Conservation (phyloP, 2,888 invertebrate genomes). For the Platycnemis pennipes region DNA sequence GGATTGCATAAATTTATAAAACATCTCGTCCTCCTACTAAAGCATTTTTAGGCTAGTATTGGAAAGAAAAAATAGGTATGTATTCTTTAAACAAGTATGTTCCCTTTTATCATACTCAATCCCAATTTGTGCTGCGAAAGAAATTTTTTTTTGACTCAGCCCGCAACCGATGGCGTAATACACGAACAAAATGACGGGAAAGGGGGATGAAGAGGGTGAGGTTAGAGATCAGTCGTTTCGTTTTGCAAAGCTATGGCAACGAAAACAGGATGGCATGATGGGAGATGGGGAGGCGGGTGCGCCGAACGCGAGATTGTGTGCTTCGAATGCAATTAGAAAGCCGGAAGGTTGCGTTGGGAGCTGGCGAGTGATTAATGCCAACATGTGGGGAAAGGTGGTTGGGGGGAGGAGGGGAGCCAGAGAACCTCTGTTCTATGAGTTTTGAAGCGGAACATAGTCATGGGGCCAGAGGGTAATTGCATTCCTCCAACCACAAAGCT, state of each 20-base stretch:
- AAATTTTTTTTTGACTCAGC: neutral
- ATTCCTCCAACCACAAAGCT: constrained; percentile 63
- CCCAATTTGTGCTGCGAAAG: too few species aligned
- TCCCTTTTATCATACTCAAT: neutral
- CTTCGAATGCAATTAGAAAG: constrained; percentile 66
- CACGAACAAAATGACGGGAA: neutral
- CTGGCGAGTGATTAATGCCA: constrained; percentile 60
- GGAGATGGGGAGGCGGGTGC: neutral
- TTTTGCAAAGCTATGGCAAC: constrained; percentile 53
- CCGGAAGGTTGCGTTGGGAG: constrained; percentile 66
- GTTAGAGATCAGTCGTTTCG: neutral
- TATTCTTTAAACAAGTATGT: neutral
- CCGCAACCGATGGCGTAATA: neutral
- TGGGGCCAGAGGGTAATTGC: constrained; percentile 64
- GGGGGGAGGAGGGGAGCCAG: neutral
- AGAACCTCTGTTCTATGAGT: constrained; percentile 65
- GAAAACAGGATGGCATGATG: constrained; percentile 28
- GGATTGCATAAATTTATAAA: too few species aligned
- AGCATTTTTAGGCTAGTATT: too few species aligned
- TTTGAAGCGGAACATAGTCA: constrained; percentile 67
- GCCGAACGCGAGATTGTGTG: constrained; percentile 28
- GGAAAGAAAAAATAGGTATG: neutral
- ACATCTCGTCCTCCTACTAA: too few species aligned
- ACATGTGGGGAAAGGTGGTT: neutral
- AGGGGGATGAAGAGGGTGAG: neutral